Evolutionary conservation across 2,888 invertebrate species (phyloP).

Genomic region (Lasiommata megera): DNA sequence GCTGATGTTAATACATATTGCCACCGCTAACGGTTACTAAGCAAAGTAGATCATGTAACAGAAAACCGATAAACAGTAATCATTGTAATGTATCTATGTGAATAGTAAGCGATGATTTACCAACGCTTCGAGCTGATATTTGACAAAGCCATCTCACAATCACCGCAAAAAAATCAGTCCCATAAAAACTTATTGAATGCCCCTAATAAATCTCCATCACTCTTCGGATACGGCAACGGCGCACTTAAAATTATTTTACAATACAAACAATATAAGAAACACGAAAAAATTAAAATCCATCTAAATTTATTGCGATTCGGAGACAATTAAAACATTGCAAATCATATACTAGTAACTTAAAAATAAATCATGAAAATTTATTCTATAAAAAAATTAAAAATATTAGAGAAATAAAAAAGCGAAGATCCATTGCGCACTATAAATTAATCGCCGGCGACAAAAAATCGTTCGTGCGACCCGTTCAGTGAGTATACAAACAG

Average conservation of each 20-base stretch:
- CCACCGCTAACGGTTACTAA: too few species aligned
- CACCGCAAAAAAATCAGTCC: too few species aligned
- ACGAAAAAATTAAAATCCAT: not conserved
- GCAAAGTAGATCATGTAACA: too few species aligned
- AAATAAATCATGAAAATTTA: not conserved
- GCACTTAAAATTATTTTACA: not conserved
- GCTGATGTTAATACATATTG: too few species aligned
- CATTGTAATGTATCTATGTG: too few species aligned
- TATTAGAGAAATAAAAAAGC: constrained; percentile 8
- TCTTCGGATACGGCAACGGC: not conserved
- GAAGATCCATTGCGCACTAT: constrained; percentile 6
- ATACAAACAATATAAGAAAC: not conserved
- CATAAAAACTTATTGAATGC: too few species aligned
- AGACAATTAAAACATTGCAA: not conserved
- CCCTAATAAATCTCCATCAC: too few species aligned
- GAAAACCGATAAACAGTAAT: too few species aligned
- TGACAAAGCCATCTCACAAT: too few species aligned
- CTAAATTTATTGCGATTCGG: constrained; percentile 9
- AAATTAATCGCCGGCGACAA: not conserved
- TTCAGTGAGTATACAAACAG: not conserved
- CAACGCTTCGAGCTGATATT: too few species aligned
- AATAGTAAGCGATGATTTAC: too few species aligned
- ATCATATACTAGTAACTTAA: not conserved
- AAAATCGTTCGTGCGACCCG: not conserved
- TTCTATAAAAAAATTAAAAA: constrained; percentile 6